These are phyloP conservation scores for Seira musarum DNA, from an alignment of 2,888 invertebrate species.

Conservation along the genomic window DNA sequence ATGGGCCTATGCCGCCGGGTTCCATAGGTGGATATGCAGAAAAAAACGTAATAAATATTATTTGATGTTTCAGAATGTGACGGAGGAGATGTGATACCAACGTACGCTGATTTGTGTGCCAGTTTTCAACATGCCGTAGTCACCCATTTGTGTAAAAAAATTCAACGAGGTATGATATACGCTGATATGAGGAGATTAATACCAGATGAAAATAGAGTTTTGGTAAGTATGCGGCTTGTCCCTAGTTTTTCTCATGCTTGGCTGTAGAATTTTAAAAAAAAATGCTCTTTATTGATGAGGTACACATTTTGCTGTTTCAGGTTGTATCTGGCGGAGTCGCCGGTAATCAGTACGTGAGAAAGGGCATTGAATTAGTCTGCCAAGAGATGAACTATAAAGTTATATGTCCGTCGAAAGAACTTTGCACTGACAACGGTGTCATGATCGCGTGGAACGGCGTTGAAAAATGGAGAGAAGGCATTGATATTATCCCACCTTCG, in stretches of 20 bases:
- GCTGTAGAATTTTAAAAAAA: background rate
- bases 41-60: no score
- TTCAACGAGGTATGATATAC: constrained; percentile 88
- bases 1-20: no score
- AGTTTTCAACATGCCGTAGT: constrained; percentile 83
- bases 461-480: constrained; percentile 79
- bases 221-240: no score
- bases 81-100: constrained; percentile 82
- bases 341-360: constrained; percentile 88
- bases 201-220: constrained; percentile 71
- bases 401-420: constrained; percentile 83
- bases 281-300: background rate
- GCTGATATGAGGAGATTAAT: constrained; percentile 78
- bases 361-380: constrained; percentile 81
- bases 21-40: no score
- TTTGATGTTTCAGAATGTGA: constrained; percentile 73
- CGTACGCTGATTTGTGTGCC: constrained; percentile 88
- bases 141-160: constrained; percentile 85
- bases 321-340: constrained; percentile 97
- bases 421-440: constrained; percentile 98
- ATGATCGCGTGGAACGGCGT: constrained; percentile 99
- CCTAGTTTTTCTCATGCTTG: no score
- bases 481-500: constrained; percentile 73
- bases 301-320: constrained; percentile 73
- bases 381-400: constrained; percentile 78